Evolutionary conservation across 2,797 vertebrate species (phyloP), one percentile per base, ranked within the genome.

Genomic region (Basileuterus tristriatus): DNA sequence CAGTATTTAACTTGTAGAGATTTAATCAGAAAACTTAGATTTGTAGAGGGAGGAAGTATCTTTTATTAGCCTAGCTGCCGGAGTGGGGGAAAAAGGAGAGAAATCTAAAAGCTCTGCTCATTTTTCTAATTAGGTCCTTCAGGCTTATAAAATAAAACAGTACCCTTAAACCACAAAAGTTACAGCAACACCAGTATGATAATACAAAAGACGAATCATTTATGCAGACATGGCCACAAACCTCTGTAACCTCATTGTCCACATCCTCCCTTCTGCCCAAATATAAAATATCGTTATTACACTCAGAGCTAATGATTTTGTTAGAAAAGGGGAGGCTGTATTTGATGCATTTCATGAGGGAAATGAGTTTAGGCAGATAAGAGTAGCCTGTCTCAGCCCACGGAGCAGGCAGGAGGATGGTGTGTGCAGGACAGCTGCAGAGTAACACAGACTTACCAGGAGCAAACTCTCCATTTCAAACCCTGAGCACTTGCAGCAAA

Each of bases 11-110:
- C 60, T 82, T 92, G 41, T 18, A 76, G 82, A 90, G 32, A 92
- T 81, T 78, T 81, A 78, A 72, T 83, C 72, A 93, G 65, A 85
- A 90, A 81, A 80, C 62, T 50, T 71, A 87, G 76, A 71, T 71
- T 74, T 81, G 22, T 46, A 30, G 72, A 75, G 43, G 43, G 43
- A 88, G 76, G 46, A 94, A 88, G 32, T 68, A 58, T 32, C 29
- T 75, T 91, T 83, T 81, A 83, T 80, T 83, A 86, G 53, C 22
- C 55, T 68, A 62, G 20, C 34, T 71, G 69, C 76, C 83, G 21
- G 21, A 83, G 82, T 4, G 67, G 52, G 41, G 11, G 29, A 23
- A 52, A 59, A 47, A 26, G 10, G 49, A 46, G 26, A 76, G 43
- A 83, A 75, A 78, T 58, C 44, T 83, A 60, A 85, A 89, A 78